These are phyloP conservation scores for Lontra canadensis DNA, from an alignment of 2,113 vertebrate genomes.

Conservation along the genomic window DNA sequence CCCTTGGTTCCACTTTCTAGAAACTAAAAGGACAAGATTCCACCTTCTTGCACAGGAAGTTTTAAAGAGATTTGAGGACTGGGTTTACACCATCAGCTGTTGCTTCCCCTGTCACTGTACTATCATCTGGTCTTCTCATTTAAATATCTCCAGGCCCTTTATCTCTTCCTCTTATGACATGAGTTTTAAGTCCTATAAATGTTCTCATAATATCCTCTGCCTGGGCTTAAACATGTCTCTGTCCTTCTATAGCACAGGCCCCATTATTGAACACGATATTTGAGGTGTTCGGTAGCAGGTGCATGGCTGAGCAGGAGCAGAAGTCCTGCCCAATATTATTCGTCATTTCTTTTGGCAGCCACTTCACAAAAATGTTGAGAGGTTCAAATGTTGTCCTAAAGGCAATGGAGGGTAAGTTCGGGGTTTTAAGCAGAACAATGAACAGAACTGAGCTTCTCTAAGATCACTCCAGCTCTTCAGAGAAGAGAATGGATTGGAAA, in stretches of 20 bases:
- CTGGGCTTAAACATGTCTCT: neutral
- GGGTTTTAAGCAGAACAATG: neutral
- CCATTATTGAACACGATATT: neutral
- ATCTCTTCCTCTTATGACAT: neutral
- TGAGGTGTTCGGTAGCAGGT: fast-evolving
- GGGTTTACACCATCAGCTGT: neutral
- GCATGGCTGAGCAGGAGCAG: neutral
- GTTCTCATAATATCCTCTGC: neutral
- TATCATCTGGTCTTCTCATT: neutral
- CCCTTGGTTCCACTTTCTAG: neutral
- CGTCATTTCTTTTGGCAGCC: neutral
- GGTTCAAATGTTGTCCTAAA: neutral
- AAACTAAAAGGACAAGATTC: neutral
- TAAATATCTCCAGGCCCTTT: neutral
- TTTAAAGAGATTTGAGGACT: neutral
- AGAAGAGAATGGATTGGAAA: neutral
- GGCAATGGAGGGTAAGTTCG: neutral
- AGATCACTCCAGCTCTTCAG: neutral
- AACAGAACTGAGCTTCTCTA: neutral
- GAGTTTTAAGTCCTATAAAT: neutral
- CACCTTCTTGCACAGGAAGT: neutral
- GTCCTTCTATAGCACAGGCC: neutral
- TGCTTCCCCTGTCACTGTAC: neutral
- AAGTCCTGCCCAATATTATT: neutral
- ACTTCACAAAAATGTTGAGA: neutral